These are phyloP conservation scores for Pipra filicauda DNA, from an alignment of 2,113 vertebrate genomes.

Conservation along the genomic window DNA sequence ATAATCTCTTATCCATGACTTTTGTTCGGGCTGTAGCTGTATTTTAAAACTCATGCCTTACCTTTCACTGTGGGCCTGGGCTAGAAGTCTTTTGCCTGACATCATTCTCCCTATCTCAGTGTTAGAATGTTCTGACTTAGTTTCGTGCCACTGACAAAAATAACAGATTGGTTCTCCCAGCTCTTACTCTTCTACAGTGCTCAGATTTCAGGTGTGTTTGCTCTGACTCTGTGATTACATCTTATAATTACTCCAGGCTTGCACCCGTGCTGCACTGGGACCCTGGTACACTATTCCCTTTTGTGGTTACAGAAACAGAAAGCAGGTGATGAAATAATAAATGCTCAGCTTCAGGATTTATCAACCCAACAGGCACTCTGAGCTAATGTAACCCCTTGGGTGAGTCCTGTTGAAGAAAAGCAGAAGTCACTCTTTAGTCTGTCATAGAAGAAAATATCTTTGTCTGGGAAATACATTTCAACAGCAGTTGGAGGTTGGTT, in stretches of 20 bases:
- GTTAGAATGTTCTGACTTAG: not conserved
- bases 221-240: not conserved
- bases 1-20: not conserved
- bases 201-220: not conserved
- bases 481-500: not conserved
- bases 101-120: not conserved
- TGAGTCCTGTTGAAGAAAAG: not conserved
- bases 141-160: not conserved
- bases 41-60: not conserved
- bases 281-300: not conserved
- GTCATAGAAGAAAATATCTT: not conserved
- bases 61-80: not conserved
- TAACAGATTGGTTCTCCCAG: not conserved
- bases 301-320: not conserved
- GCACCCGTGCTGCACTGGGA: not conserved
- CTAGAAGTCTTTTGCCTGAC: not conserved
- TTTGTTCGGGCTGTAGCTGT: not conserved
- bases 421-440: not conserved
- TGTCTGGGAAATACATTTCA: not conserved
- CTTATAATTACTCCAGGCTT: not conserved
- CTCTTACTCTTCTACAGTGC: not conserved
- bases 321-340: constrained; percentile 3
- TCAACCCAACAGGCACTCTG: not conserved
- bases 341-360: not conserved
- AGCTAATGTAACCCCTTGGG: not conserved